Evolutionary conservation across 1,140 invertebrate species (phyloP), one percentile per base, ranked within the genome.

Genomic region (Listronotus bonariensis): DNA sequence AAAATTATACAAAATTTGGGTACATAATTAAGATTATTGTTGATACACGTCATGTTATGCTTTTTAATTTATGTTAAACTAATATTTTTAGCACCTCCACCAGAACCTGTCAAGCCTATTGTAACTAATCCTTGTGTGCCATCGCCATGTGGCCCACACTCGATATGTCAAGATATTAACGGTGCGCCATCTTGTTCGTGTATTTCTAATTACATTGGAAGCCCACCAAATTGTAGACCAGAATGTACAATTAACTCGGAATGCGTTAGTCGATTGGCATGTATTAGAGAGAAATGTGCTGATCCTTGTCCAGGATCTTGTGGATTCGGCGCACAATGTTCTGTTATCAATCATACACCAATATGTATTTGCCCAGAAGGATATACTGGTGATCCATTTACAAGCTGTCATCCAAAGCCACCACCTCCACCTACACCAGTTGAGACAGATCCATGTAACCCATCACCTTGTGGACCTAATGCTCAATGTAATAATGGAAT

Each of bases 71-170:
- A 51, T 42, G n/a, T 45, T 9, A 42, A 55, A 41, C 9, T 31
- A 51, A 4, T 31, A 18, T 20, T 57, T 66, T 71, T 66, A 65
- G 20, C 51, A 72, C 73, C 72, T 41, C 69, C 69, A 61, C 54
- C 60, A 48, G 64, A 68, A 52, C 73, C 48, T 45, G 48, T 58
- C 18, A 54, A 48, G 53, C 56, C 65, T 11, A 17, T 63, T 18
- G 42, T 69, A 68, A 57, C 71, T 62, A 82, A 90, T 74, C 89
- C 88, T 3, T 92, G 91, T 74, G 79, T 82, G 56, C 89, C 90
- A 42, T 90, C 88, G 15, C 90, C 90, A 4, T 94, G 92, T 77
- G 92, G 92, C 20, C 84, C 88, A 15, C 85, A 91, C 78, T 86
- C 89, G 0, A 80, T 85, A 70, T 92, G 89, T 73, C 80, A 83